A percentile compares a stretch with the other conserved stretches of the same genome.
Conservation (phyloP, 2,113 vertebrate genomes). For the Sminthopsis crassicaudata region DNA sequence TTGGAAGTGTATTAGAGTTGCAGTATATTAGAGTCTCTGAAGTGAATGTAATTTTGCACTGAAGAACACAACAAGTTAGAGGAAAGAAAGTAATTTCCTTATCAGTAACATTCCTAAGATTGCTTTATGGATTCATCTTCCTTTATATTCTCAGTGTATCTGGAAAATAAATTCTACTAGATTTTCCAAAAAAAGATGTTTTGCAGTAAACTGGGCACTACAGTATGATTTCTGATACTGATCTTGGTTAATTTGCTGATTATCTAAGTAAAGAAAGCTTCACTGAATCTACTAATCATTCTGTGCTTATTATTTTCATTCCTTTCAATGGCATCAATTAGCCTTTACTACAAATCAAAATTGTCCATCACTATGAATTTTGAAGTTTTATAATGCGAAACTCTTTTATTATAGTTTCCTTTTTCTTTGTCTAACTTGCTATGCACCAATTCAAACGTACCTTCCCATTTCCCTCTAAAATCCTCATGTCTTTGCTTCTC, state of each 20-base stretch:
- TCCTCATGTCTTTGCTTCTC: background rate
- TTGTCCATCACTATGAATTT: background rate
- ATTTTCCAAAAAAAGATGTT: background rate
- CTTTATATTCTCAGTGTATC: background rate
- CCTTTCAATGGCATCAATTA: background rate
- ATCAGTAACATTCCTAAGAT: background rate
- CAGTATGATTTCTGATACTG: background rate
- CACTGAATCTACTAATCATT: background rate
- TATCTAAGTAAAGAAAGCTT: background rate
- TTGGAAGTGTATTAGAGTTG: slow-evolving; percentile 21
- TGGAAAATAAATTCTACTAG: background rate
- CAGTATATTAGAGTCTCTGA: background rate
- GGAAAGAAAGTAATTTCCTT: background rate
- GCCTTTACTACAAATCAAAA: background rate
- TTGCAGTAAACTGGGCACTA: background rate
- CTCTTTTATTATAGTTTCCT: background rate
- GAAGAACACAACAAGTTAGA: slow-evolving; percentile 5
- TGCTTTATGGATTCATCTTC: slow-evolving; percentile 1
- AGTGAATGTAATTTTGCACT: slow-evolving; percentile 40
- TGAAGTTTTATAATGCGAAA: background rate
- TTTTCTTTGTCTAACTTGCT: background rate
- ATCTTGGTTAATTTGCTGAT: background rate
- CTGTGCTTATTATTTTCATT: background rate
- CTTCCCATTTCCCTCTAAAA: background rate
- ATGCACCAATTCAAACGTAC: background rate